These are phyloP conservation scores for Drosophila ficusphila DNA, from an alignment of 1,140 invertebrate species.

Conservation along the genomic window DNA sequence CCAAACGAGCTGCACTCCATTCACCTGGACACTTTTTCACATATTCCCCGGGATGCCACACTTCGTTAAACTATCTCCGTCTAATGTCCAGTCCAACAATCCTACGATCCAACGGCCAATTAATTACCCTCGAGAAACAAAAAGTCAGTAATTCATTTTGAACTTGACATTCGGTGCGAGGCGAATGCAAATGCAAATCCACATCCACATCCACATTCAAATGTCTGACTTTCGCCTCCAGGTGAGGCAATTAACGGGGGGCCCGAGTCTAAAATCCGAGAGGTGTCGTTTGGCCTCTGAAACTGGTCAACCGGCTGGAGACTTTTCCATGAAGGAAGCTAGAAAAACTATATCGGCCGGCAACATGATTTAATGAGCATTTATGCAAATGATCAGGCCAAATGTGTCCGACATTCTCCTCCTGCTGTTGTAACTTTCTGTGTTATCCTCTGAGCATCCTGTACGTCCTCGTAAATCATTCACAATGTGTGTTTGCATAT, in stretches of 20 bases:
- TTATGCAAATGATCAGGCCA: constrained; percentile 70
- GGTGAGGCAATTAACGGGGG: constrained; percentile 36
- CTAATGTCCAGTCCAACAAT: constrained; percentile 16
- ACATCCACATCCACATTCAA: constrained; percentile 6
- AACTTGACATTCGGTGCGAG: constrained; percentile 74
- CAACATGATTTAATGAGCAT: constrained; percentile 76
- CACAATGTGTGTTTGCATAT: constrained; percentile 50
- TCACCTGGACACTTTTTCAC: constrained; percentile 11
- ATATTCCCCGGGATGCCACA: constrained; percentile 19
- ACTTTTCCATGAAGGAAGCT: constrained; percentile 36
- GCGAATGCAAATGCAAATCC: constrained; percentile 59
- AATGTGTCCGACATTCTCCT: constrained; percentile 39
- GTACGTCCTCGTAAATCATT: constrained; percentile 69
- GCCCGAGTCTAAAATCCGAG: constrained; percentile 7
- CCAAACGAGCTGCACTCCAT: constrained; percentile 42
- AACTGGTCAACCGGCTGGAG: constrained; percentile 58
- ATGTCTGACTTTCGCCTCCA: constrained; percentile 32
- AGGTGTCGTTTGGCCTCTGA: constrained; percentile 33
- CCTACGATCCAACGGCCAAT: constrained; percentile 42
- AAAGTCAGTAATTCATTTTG: constrained; percentile 78
- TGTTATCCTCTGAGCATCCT: constrained; percentile 62
- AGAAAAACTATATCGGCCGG: constrained; percentile 51
- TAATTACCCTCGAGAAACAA: constrained; percentile 63
- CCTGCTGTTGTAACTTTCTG: constrained; percentile 12
- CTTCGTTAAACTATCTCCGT: constrained; percentile 26